phyloP scores from a whole-genome alignment of 2,113 vertebrate genomes.

The Neogale vison region DNA sequence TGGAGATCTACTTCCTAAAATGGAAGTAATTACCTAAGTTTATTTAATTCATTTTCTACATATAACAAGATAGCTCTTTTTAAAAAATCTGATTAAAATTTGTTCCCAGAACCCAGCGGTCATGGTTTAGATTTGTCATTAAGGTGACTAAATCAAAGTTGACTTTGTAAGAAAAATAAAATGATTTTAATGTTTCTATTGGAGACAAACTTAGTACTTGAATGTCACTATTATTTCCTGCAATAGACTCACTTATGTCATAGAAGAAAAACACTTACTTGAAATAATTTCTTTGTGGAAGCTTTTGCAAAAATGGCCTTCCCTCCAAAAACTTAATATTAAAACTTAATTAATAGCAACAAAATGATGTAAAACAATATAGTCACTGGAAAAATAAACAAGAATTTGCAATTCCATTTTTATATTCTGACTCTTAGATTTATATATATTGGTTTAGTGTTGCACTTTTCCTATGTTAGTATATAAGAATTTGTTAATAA shows the following conservation, averaged over 20 bases:
- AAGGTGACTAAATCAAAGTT: slow-evolving; percentile 8
- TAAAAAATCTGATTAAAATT: slow-evolving; percentile 61
- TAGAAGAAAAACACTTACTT: neutral
- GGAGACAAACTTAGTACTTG: slow-evolving; percentile 6
- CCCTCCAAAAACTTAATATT: neutral
- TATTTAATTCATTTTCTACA: slow-evolving; percentile 62
- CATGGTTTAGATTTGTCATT: slow-evolving; percentile 39
- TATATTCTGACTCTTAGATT: neutral
- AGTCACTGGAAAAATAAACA: neutral
- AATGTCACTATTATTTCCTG: slow-evolving; percentile 10
- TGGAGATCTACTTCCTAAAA: slow-evolving; percentile 53
- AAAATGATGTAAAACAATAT: neutral
- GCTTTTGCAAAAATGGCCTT: neutral
- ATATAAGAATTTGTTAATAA: neutral
- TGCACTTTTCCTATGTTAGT: neutral
- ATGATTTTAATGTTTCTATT: slow-evolving; percentile 30
- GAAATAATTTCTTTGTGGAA: neutral
- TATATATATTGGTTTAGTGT: neutral
- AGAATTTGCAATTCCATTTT: neutral
- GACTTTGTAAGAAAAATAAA: slow-evolving; percentile 1
- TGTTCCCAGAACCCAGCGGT: slow-evolving; percentile 42
- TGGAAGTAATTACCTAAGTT: neutral
- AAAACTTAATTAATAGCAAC: neutral
- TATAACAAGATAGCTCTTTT: slow-evolving; percentile 18
- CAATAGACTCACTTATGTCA: neutral